Conservation (phyloP, 1,140 invertebrate species). For the Ladona fulva region DNA sequence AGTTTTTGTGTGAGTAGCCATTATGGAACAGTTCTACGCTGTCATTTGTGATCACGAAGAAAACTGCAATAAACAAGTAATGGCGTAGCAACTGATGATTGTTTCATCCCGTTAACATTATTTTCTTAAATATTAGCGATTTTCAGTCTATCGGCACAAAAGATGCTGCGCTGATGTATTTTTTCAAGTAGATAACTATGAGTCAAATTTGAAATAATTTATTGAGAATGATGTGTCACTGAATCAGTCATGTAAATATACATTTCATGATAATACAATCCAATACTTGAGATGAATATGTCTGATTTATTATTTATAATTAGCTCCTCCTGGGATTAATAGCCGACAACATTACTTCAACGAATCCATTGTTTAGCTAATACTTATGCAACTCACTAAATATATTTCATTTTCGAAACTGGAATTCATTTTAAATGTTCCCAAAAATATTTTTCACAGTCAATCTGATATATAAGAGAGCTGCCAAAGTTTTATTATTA, state of each 20-base stretch:
- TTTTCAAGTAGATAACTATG: constrained; percentile 1
- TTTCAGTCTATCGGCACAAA: constrained; percentile 9
- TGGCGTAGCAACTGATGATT: background rate
- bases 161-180: constrained; percentile 5
- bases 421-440: no score
- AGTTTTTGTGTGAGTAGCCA: background rate
- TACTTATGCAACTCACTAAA: no score
- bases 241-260: constrained; percentile 7
- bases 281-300: background rate
- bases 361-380: no score
- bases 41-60: background rate
- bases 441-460: no score
- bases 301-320: background rate
- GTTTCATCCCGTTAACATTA: background rate
- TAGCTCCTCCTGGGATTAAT: no score
- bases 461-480: no score
- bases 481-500: no score
- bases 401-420: no score
- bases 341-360: no score
- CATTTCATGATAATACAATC: background rate
- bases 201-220: background rate
- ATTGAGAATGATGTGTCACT: background rate
- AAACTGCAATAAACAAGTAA: background rate
- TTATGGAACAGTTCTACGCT: background rate
- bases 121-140: background rate